Evolutionary conservation across 2,797 vertebrate species (phyloP), one percentile per base, ranked within the genome.

Genomic region (Poecilia velifera): DNA sequence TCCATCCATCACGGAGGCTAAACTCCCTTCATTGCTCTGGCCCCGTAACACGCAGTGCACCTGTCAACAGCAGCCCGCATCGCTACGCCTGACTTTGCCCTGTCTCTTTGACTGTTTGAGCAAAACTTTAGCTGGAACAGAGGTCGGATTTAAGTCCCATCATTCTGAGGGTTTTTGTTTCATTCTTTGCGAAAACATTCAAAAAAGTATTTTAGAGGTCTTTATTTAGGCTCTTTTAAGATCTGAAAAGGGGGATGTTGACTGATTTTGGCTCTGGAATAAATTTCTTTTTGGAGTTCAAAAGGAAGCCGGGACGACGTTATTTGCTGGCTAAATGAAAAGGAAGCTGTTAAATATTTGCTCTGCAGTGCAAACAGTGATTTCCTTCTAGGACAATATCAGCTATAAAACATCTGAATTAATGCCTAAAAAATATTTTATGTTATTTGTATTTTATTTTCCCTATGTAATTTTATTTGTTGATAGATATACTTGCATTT

Each of bases 1-100:
- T 41, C 76, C 90, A 93, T 93, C 87, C 91, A 93, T 94, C 92
- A 93, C 28, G 49, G 78, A 76, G 83, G 86, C 86, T 90, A 86
- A 90, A 90, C 85, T 87, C 79, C 90, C 86, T 86, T 91, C 91
- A 93, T 89, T 41, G 51, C 86, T 82, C 76, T 84, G 90, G 83
- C 89, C 86, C 86, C 66, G 8, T 75, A 91, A 88, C 85, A 85
- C 66, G 83, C 76, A 87, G 82, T 82, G 75, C 79, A 88, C 87
- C 88, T 82, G 87, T 89, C 84, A 86, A 28, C 87, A 76, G 73
- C 72, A 0, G 79, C 72, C 62, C 45, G n/a, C 80, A 74, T 88
- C 88, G 74, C 87, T 41, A 51, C 72, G 18, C 74, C 82, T 90
- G 92, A 93, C 92, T 90, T 93, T 93, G 83, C 53, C 14, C 46